These are phyloP conservation scores for Diplolepis rosae DNA, from an alignment of 2,888 invertebrate species.

Conservation along the genomic window DNA sequence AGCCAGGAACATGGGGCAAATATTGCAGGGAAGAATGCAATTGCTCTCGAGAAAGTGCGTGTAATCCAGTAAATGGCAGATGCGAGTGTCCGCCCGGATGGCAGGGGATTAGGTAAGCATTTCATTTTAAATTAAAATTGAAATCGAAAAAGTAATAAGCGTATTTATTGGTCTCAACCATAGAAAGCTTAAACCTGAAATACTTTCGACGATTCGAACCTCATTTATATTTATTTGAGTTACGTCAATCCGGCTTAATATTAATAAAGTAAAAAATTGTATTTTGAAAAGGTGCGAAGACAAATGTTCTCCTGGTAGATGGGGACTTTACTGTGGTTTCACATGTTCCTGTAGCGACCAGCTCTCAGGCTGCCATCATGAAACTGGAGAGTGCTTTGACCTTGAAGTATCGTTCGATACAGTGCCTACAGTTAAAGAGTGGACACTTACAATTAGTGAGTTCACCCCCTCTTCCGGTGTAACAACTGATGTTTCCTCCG, in stretches of 20 bases:
- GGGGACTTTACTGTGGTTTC: conserved; percentile 84
- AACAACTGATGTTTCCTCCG: conserved; percentile 31
- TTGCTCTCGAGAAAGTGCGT: conserved; percentile 78
- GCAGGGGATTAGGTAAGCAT: conserved; percentile 80
- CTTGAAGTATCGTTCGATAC: conserved; percentile 36
- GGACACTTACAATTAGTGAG: conserved; percentile 36
- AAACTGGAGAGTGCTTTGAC: conserved; percentile 77
- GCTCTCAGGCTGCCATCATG: conserved; percentile 77
- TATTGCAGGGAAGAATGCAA: conserved; percentile 82
- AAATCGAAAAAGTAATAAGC: conserved; percentile 22
- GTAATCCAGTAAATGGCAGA: conserved; percentile 79
- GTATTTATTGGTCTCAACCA: neutral
- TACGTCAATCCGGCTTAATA: too few species aligned
- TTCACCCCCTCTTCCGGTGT: conserved; percentile 35
- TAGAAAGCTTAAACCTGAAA: neutral
- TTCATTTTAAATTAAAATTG: conserved; percentile 18
- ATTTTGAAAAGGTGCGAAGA: conserved; percentile 65
- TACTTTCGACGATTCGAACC: neutral
- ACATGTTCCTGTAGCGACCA: conserved; percentile 80
- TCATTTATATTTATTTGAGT: neutral
- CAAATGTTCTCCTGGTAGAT: conserved; percentile 80
- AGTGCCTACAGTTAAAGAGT: conserved; percentile 37
- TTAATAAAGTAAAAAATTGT: too few species aligned
- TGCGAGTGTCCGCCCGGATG: conserved; percentile 82
- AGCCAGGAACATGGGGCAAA: conserved; percentile 82